Conservation (phyloP, 2,888 invertebrate genomes). For the Nomada fucata region DNA sequence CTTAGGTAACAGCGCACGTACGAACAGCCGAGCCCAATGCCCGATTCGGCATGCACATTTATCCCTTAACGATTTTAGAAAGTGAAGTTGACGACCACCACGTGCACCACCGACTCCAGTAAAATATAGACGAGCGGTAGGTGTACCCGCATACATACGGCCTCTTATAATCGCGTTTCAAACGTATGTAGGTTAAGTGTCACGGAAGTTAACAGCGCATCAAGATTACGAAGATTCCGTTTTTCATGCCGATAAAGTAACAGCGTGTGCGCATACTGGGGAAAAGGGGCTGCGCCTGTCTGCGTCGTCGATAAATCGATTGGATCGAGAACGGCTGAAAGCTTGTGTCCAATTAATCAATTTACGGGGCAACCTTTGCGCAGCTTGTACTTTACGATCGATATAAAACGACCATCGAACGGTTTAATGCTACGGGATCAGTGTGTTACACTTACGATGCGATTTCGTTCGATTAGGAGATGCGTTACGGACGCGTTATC, state of each 20-base stretch:
- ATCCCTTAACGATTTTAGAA: constrained; percentile 53
- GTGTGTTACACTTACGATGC: constrained; percentile 19
- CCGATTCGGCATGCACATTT: constrained; percentile 42
- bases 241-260: constrained; percentile 36
- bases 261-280: neutral
- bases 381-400: constrained; percentile 20
- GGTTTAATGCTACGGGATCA: neutral
- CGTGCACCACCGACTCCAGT: constrained; percentile 20
- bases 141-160: neutral
- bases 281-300: neutral
- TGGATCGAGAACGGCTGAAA: constrained; percentile 1
- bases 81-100: constrained; percentile 34
- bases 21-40: constrained; percentile 19
- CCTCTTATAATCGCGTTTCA: neutral
- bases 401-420: neutral
- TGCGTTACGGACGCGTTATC: neutral
- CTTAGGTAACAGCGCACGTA: constrained; percentile 30
- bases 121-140: neutral
- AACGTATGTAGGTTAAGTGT: constrained; percentile 5
- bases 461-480: constrained; percentile 18
- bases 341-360: constrained; percentile 19
- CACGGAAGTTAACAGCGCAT: neutral
- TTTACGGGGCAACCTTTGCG: neutral
- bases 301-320: constrained; percentile 10
- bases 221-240: neutral